Evolutionary conservation across 2,113 vertebrate species (phyloP), one percentile per base, ranked within the genome.

Genomic region (Accipiter virgatus): DNA sequence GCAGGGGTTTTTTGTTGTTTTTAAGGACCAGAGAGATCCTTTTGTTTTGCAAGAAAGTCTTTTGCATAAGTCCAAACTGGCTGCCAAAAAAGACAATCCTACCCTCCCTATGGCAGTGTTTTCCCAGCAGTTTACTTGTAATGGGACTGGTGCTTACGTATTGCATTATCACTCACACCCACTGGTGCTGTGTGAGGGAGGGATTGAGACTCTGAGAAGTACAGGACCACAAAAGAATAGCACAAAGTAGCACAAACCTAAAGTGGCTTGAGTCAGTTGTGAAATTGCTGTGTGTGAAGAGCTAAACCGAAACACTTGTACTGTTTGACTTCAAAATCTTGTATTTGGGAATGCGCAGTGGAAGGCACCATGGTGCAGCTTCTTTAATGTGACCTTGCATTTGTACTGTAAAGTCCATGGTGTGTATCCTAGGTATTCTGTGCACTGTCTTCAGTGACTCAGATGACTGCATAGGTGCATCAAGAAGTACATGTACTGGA

Each of bases 111-210:
- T 58, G 55, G 38, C 47, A 80, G 38, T 38, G 32, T 80, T 71
- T 74, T 90, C 73, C 38, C 36, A 74, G 65, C 47, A 62, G 21
- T 45, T 74, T 58, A 20, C 65, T 59, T 73, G 0, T 36, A 43
- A 5, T 42, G 59, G 45, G 11, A 13, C 59, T 38, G 50, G 11
- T 71, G 34, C 9, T 63, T 20, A 3, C 3, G 11, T n/a, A 6
- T 1, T 86, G 27, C 16, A 1, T 10, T 77, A 11, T 52, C 79
- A 38, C 53, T 22, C 3, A 0, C 16, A 16, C 3, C 7, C n/a
- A 32, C 31, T 67, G 43, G 38, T 67, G 58, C 88, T 67, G 59
- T 29, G 36, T 50, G 73, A 81, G 36, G 11, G 32, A 86, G 34
- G 36, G 45, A 34, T 12, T 43, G 90, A 21, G 19, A 16, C 4